Evolutionary conservation across 2,797 vertebrate genomes (phyloP).

Genomic region (Potorous gilbertii): DNA sequence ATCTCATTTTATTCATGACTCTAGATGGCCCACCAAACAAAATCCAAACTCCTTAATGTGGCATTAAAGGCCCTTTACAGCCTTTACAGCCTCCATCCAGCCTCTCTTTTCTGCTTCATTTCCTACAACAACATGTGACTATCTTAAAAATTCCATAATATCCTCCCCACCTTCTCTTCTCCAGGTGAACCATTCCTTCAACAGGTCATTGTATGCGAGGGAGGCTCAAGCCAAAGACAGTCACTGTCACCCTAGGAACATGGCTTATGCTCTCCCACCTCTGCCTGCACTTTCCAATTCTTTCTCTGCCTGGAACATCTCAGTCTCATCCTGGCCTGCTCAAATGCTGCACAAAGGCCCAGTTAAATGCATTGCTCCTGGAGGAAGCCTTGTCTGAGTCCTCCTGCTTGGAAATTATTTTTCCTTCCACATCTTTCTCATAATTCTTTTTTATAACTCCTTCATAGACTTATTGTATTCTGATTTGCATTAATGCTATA

Average conservation of each 20-base stretch:
- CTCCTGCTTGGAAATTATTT: not conserved
- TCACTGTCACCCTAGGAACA: not conserved
- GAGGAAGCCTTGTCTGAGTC: not conserved
- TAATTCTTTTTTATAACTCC: not conserved
- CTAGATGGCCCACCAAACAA: not conserved
- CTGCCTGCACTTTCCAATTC: not conserved
- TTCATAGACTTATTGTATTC: not conserved
- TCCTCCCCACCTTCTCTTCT: not conserved
- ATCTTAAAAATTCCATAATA: not conserved
- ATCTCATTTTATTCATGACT: not conserved
- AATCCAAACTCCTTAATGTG: not conserved
- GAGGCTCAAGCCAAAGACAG: not conserved
- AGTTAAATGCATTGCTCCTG: not conserved
- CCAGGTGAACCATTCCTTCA: not conserved
- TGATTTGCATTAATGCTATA: not conserved
- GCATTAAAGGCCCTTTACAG: not conserved
- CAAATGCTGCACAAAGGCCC: not conserved
- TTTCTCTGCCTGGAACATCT: not conserved
- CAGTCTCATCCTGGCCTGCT: not conserved
- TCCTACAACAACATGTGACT: not conserved
- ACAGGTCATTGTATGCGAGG: not conserved
- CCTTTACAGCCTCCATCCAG: not conserved
- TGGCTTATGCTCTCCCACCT: not conserved
- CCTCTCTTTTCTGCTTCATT: not conserved
- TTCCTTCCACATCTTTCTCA: not conserved